These are phyloP conservation scores for Manis javanica DNA, from an alignment of 2,797 vertebrate genomes.

Conservation along the genomic window DNA sequence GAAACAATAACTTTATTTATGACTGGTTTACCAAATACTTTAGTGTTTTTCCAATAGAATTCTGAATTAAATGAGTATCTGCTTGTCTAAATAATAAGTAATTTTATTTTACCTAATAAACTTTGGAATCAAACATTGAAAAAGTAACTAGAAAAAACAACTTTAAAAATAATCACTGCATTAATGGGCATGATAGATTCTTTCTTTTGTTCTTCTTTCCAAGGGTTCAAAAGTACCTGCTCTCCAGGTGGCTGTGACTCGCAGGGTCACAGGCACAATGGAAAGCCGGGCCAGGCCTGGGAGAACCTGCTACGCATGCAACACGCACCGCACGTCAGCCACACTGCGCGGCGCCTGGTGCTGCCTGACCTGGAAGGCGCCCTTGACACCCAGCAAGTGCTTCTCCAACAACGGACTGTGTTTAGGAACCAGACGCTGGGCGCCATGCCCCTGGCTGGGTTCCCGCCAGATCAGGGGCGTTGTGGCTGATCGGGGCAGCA, in stretches of 20 bases:
- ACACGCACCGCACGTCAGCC: slow-evolving; percentile 91
- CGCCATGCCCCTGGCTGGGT: slow-evolving; percentile 92
- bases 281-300: fast-evolving
- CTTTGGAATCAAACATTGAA: neutral
- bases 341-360: slow-evolving; percentile 89
- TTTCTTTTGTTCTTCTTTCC: neutral
- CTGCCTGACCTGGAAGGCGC: slow-evolving; percentile 90
- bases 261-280: fast-evolving
- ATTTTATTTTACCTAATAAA: slow-evolving; percentile 17
- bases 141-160: neutral
- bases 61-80: neutral
- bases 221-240: neutral
- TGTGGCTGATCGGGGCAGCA: slow-evolving; percentile 91
- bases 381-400: slow-evolving; percentile 91
- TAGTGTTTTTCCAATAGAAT: neutral
- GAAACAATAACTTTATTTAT: neutral
- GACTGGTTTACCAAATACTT: slow-evolving; percentile 44
- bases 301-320: slow-evolving; percentile 81
- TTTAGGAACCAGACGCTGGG: slow-evolving; percentile 94
- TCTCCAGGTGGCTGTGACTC: fast-evolving
- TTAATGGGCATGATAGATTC: neutral
- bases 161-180: neutral
- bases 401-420: slow-evolving; percentile 93
- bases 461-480: slow-evolving; percentile 93
- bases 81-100: neutral